phyloP scores from a whole-genome alignment of 2,888 invertebrate species.

The Drosophila villosipedis region DNA sequence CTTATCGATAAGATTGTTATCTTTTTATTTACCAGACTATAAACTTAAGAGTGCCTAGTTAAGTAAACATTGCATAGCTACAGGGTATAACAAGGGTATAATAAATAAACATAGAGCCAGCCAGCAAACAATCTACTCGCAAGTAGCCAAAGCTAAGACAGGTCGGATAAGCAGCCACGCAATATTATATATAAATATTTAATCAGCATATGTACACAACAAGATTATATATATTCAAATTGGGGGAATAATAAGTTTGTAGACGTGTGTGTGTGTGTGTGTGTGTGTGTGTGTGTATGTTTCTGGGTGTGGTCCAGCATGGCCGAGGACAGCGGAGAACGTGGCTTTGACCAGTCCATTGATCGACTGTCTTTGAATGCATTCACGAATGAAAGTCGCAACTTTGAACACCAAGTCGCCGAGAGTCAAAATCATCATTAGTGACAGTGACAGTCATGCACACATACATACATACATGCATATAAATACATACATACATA shows the following conservation, averaged over 20 bases:
- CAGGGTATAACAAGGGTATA: conserved; percentile 16
- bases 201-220: conserved; percentile 46
- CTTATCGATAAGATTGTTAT: neutral
- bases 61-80: neutral
- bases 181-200: conserved; percentile 6
- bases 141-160: conserved; percentile 12
- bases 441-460: neutral
- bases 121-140: conserved; percentile 23
- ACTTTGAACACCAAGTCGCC: conserved; percentile 4
- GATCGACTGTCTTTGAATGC: conserved; percentile 32
- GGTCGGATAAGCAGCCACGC: conserved; percentile 9
- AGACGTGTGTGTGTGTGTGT: neutral
- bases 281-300: neutral
- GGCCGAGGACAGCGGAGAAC: conserved; percentile 26
- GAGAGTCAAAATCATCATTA: conserved; percentile 8
- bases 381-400: conserved; percentile 32
- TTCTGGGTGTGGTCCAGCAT: conserved; percentile 28
- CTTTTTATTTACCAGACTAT: neutral
- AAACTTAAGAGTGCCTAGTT: neutral
- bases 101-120: conserved; percentile 22
- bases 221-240: conserved; percentile 43
- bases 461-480: neutral
- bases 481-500: neutral
- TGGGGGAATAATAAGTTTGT: neutral
- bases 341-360: conserved; percentile 6